Base-by-base conservation (phyloP, 2,888 invertebrate genomes). In the Hydrotaea diabolus region DNA sequence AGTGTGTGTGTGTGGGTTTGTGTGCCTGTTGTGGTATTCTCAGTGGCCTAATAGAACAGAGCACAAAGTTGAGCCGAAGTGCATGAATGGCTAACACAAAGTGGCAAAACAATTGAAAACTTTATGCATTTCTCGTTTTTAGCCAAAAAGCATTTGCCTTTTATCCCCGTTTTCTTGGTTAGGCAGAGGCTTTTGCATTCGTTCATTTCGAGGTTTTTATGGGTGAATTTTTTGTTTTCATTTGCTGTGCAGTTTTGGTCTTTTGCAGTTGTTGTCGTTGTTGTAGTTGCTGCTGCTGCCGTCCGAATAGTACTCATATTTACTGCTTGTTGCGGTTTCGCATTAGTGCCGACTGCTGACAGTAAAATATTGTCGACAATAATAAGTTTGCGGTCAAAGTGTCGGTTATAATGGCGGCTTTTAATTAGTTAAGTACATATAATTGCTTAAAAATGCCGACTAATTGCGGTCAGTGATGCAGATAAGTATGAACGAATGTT, bases 381-480 rank as follows among this genome's bases (percentile, higher is more conserved):
- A 85, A 85, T 85, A 82, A 85, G 85, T 85, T 85, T 85, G 85
- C 82, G 85, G 85, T 85, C 79, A 85, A 74, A 85, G 82, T 85
- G 85, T 85, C 79, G 85, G 77, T 82, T 85, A 80, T 85, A 85
- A 85, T 85, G 82, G 82, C 85, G 85, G 85, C 85, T 85, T 82
- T 85, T 85, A 85, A 85, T 85, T 85, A 85, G 85, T 85, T 82
- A 85, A 85, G 82, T 82, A 82, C 79, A 43, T 85, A 82, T 85
- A 85, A 85, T 85, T 80, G 85, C 82, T 82, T 77, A 57, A 82
- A 76, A 84, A 39, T 77, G 31, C 77, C 82, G 79, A 80, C 79
- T 82, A 80, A 82, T 80, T 85, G 82, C 82, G 85, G 85, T 85
- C 49, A 82, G 82, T 82, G 82, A 79, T 85, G 85, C 82, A 85